A percentile compares a stretch with the other conserved stretches of the same genome.
Conservation (phyloP, 2,888 invertebrate species). For the Omphaloscelis lunosa region DNA sequence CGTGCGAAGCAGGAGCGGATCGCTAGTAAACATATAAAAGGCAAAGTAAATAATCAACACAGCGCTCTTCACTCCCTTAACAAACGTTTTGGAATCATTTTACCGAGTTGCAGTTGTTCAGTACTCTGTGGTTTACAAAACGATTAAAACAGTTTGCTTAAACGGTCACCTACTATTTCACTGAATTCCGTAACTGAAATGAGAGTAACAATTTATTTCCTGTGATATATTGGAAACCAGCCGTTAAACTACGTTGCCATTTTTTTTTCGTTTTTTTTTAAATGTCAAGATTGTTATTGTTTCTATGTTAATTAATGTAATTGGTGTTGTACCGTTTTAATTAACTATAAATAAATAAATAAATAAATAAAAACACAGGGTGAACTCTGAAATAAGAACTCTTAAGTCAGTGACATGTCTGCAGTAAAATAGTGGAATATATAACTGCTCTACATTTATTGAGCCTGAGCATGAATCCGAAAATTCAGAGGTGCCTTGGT, state of each 20-base stretch:
- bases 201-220: slow-evolving; percentile 39
- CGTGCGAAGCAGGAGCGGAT: too few species aligned
- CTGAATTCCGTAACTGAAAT: slow-evolving; percentile 31
- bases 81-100: slow-evolving; percentile 35
- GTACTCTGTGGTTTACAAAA: slow-evolving; percentile 33
- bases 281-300: too few species aligned
- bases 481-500: too few species aligned
- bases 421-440: slow-evolving; percentile 10
- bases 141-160: slow-evolving; percentile 43
- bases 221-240: slow-evolving; percentile 31
- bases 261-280: too few species aligned
- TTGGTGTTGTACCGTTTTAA: too few species aligned
- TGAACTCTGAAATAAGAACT: slow-evolving; percentile 10
- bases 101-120: slow-evolving; percentile 28
- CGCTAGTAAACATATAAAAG: too few species aligned
- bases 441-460: background rate
- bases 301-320: too few species aligned
- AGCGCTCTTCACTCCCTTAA: background rate
- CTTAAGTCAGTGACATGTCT: slow-evolving; percentile 31
- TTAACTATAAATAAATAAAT: too few species aligned
- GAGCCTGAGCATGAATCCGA: background rate
- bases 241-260: slow-evolving; percentile 5
- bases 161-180: slow-evolving; percentile 39
- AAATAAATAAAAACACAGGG: background rate
- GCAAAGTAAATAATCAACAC: slow-evolving; percentile 7